Evolutionary conservation across 2,113 vertebrate species (phyloP).

Genomic region (Taxidea taxus): DNA sequence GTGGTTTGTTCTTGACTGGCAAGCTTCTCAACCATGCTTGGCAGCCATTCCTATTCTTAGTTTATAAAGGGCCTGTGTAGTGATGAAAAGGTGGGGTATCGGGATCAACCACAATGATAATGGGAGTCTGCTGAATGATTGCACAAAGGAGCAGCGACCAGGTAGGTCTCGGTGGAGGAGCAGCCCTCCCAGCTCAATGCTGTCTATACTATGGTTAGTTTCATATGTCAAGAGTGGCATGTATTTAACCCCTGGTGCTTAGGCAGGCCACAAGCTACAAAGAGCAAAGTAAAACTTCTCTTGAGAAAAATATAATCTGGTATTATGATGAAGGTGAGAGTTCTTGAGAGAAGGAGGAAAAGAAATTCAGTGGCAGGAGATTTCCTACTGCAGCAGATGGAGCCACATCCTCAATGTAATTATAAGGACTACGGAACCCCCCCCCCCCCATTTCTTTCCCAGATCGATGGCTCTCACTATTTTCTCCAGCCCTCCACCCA

Average conservation of each 20-base stretch:
- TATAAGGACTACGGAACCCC: neutral
- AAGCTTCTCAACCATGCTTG: neutral
- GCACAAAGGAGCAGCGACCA: neutral
- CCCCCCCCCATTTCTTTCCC: neutral
- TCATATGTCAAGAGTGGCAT: neutral
- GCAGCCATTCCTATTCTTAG: neutral
- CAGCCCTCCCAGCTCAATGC: neutral
- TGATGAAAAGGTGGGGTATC: neutral
- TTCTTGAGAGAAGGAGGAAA: neutral
- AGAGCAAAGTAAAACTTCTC: neutral
- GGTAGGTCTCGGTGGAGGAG: neutral
- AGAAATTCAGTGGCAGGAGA: neutral
- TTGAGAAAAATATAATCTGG: neutral
- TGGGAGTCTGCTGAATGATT: neutral
- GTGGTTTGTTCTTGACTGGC: neutral
- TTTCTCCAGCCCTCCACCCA: neutral
- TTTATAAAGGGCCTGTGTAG: neutral
- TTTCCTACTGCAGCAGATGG: neutral
- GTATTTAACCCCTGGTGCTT: no score
- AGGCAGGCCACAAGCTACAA: neutral
- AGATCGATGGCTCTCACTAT: neutral
- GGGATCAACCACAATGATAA: neutral
- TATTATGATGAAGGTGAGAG: neutral
- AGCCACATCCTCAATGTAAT: neutral
- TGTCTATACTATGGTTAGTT: neutral